phyloP scores from a whole-genome alignment of 2,888 invertebrate genomes.

The Drosophila neutralis region DNA sequence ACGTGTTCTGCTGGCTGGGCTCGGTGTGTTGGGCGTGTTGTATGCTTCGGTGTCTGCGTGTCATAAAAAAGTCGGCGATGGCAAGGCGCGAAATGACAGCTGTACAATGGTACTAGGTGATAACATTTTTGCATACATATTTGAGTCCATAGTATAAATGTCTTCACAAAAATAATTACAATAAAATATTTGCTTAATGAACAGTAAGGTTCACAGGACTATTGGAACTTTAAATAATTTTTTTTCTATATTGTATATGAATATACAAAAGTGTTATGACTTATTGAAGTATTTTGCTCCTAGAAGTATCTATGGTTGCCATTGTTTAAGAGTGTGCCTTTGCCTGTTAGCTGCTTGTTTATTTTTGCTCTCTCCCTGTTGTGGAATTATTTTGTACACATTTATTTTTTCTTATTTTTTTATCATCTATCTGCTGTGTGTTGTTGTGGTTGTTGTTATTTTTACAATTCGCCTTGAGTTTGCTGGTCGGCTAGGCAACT shows the following conservation, averaged over 20 bases:
- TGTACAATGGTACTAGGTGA: slow-evolving; percentile 47
- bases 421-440: slow-evolving; percentile 55
- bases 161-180: too few relatives aligned
- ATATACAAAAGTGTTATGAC: neutral
- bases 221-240: neutral
- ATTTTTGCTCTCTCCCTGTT: slow-evolving; percentile 64
- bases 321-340: slow-evolving; percentile 38
- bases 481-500: slow-evolving; percentile 47
- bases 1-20: slow-evolving; percentile 6
- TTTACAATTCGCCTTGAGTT: slow-evolving; percentile 21
- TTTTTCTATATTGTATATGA: neutral
- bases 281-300: neutral
- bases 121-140: neutral
- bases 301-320: slow-evolving; percentile 1
- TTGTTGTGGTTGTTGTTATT: slow-evolving; percentile 25
- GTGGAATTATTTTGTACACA: slow-evolving; percentile 72
- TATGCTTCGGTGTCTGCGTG: slow-evolving; percentile 63
- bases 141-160: neutral
- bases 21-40: slow-evolving; percentile 34
- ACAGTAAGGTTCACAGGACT: too few relatives aligned
- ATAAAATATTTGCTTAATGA: neutral
- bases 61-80: slow-evolving; percentile 70
- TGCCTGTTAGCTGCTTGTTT: slow-evolving; percentile 56
- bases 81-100: slow-evolving; percentile 51
- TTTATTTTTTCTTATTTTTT: slow-evolving; percentile 52